Percentiles rank a stretch among this genome's conserved stretches.
Conservation (phyloP, 2,888 invertebrate genomes). For the Micropterix aruncella region DNA sequence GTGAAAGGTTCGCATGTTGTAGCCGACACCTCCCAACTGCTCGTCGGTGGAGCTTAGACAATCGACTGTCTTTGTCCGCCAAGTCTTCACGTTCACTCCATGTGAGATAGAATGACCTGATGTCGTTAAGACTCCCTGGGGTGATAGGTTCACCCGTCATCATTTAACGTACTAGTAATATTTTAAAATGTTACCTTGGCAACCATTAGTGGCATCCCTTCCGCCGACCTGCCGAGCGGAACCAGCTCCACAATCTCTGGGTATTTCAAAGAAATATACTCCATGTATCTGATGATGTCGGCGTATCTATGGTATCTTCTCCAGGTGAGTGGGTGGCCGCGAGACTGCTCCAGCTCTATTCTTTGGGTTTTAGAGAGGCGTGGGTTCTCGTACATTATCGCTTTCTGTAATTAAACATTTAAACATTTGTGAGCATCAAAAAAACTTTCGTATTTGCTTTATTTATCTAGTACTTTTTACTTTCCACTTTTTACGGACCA, state of each 20-base stretch:
- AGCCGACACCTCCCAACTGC: too few species aligned
- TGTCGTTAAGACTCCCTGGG: too few species aligned
- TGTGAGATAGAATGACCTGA: too few species aligned
- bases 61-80: too few species aligned
- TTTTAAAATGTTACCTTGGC: constrained; percentile 56
- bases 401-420: constrained; percentile 41
- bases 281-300: constrained; percentile 54
- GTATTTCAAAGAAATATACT: constrained; percentile 49
- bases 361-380: constrained; percentile 46
- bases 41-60: too few species aligned
- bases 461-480: too few species aligned
- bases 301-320: constrained; percentile 55
- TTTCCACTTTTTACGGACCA: too few species aligned
- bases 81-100: too few species aligned
- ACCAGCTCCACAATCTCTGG: constrained; percentile 50
- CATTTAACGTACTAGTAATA: constrained; percentile 18
- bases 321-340: constrained; percentile 57
- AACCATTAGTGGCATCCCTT: constrained; percentile 55
- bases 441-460: too few species aligned
- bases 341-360: constrained; percentile 37
- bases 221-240: constrained; percentile 58
- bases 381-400: constrained; percentile 52
- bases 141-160: too few species aligned
- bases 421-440: too few species aligned
- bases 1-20: too few species aligned